phyloP scores from a whole-genome alignment of 2,888 invertebrate species.

The Chalcis sispes region DNA sequence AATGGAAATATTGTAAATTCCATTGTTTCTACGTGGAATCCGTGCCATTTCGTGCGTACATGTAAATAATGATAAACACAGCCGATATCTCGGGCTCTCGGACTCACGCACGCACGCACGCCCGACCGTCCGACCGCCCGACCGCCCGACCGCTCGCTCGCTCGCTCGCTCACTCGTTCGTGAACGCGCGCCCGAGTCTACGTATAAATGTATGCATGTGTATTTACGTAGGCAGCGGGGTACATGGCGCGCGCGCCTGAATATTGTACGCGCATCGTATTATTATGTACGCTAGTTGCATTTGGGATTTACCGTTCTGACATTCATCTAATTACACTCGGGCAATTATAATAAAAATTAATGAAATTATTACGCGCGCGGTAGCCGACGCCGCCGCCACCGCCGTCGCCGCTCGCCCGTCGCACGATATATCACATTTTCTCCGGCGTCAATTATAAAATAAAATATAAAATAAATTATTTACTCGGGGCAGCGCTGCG shows the following conservation, averaged over 20 bases:
- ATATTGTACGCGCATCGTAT: conserved; percentile 55
- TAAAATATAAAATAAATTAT: too few relatives aligned
- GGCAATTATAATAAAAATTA: conserved; percentile 58
- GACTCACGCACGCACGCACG: background rate
- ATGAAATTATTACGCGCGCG: conserved; percentile 53
- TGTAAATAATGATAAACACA: conserved; percentile 55
- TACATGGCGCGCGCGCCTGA: conserved; percentile 18
- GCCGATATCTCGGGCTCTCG: conserved; percentile 32
- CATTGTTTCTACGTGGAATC: conserved; percentile 47
- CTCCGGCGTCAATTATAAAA: too few relatives aligned
- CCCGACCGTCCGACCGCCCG: conserved; percentile 6
- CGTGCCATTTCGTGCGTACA: conserved; percentile 28
- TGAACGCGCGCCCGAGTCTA: too few relatives aligned
- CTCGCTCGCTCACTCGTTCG: background rate
- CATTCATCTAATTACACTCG: conserved; percentile 57
- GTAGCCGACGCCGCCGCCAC: background rate
- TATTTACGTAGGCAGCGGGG: background rate
- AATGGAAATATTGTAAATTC: conserved; percentile 54
- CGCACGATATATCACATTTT: too few relatives aligned
- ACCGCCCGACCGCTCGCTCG: conserved; percentile 20
- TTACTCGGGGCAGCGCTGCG: too few relatives aligned
- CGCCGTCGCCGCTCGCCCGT: background rate
- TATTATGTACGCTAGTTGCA: conserved; percentile 57
- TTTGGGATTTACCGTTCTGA: conserved; percentile 57
- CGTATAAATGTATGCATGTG: background rate